Base-by-base conservation (phyloP, 2,797 vertebrate species). In the Tauraco hartlaubi region DNA sequence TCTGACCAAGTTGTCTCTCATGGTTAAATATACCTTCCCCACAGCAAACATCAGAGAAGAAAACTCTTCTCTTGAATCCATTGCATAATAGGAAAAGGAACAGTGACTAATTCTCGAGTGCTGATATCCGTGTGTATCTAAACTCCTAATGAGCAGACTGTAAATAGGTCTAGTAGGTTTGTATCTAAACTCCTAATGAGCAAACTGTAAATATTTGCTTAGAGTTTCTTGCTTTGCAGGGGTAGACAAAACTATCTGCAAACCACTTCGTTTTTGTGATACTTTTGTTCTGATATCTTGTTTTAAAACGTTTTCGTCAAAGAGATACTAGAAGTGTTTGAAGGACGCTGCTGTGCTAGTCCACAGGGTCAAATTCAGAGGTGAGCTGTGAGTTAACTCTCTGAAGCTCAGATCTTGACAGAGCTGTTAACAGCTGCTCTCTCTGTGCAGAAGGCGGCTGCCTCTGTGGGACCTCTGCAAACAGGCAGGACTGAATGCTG, bases 131-230 rank as follows among this genome's bases (percentile, higher is more conserved):
- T 37, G 25, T 51, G 25, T 76, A 46, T 84, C 58, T 88, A 84
- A 94, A 88, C 54, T 82, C 49, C 9, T 78, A 55, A 86, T 1
- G 4, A 84, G 55, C 15, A 48, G n/a, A 79, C 56, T 73, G 69
- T 80, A 90, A 94, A 83, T 82, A 78, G 56, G n/a, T 74, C 48
- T 73, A 58, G n/a, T 83, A 73, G 51, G 74, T 95, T 95, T 96
- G 62, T 90, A 39, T 93, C 69, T 93, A 93, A 94, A 91, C 49
- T 82, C 33, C 25, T 72, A 58, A 92, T 18, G 51, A 86, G 54
- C 8, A 67, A 18, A 75, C 62, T 88, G 55, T 89, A 92, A 95
- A 88, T 85, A 80, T 94, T 94, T 96, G 91, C 68, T 58, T 89
- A 21, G 84, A 89, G 87, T 71, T 95, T 73, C 90, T 92, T 92